Conservation (phyloP, 2,113 vertebrate genomes). For the Chamaetylas fuelleborni region DNA sequence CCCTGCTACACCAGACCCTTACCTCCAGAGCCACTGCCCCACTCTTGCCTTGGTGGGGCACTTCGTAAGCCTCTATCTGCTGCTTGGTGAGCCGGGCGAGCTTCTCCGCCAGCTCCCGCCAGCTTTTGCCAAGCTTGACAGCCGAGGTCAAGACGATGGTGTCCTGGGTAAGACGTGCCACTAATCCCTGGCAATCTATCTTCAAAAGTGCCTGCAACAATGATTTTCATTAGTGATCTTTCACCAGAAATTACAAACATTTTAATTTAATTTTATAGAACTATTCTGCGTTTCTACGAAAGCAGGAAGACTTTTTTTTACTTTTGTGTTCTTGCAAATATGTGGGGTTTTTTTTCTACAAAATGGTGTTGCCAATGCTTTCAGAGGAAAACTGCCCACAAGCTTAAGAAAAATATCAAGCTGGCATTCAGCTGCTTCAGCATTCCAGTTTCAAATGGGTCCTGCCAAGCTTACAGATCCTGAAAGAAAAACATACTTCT, state of each 20-base stretch:
- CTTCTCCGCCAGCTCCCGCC: conserved; percentile 91
- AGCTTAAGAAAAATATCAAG: not conserved
- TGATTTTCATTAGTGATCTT: not conserved
- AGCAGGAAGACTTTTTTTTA: not conserved
- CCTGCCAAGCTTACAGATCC: not conserved
- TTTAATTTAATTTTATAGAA: not conserved
- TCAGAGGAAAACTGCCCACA: not conserved
- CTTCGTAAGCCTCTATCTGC: conserved; percentile 88
- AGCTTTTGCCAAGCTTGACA: conserved; percentile 88
- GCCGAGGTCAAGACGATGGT: conserved; percentile 90
- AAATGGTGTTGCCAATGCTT: not conserved
- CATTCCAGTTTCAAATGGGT: not conserved
- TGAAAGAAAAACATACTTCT: not conserved
- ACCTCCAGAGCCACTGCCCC: conserved; percentile 83
- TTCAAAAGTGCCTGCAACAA: conserved; percentile 87
- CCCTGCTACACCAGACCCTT: not conserved
- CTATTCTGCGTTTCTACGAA: not conserved
- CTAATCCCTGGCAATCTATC: conserved; percentile 86
- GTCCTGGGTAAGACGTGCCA: conserved; percentile 86
- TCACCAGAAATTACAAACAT: conserved; percentile 7
- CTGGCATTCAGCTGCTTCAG: not conserved
- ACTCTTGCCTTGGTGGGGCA: conserved; percentile 83
- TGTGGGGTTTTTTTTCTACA: not conserved
- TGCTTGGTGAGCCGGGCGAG: conserved; percentile 82
- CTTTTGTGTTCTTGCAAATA: not conserved